Evolutionary conservation across 2,888 invertebrate genomes (phyloP), one percentile per base, ranked within the genome.

Genomic region (Halictus ligatus): DNA sequence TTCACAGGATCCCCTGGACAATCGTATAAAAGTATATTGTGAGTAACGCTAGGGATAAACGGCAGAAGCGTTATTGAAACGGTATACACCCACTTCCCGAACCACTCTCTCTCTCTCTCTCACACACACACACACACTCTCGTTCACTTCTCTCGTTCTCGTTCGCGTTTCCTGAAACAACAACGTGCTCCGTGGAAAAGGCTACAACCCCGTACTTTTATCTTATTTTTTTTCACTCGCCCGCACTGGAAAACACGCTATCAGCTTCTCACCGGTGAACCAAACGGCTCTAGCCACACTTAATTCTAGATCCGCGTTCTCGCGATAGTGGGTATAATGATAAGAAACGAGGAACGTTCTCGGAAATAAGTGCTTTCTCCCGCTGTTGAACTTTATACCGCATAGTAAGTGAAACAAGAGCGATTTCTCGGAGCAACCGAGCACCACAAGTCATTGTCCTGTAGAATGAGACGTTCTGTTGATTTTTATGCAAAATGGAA

Each of bases 21-120:
- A 81, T 77, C 15, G 48, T n/a, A 60, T 15, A 75, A 84, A 48
- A 58, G n/a, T 12, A 13, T 54, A 29, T 10, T 13, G n/a, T 10
- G 78, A 58, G 10, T 25, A 75, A 60, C 8, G 18, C 35, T n/a
- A 69, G 35, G 29, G 67, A 67, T 67, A 43, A 75, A 58, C 12
- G 15, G 40, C 3, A 54, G 54, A 43, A 40, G 18, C 72, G 58
- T 46, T 75, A 48, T 73, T 29, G 48, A 50, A 75, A 54, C 69
- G 50, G n/a, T 25, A 43, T 13, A n/a, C 48, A 50, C 10, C 29
- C 12, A n/a, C 29, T 18, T 35, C 64, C 15, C 13, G 40, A 35
- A 78, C 4, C 2, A 40, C 54, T 54, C 21, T 21, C 21, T 54
- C 54, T 10, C 29, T 29, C 29, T 29, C 29, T 29, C 29, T 29